These are phyloP conservation scores for Thymelicus sylvestris DNA, from an alignment of 2,888 invertebrate species.

Conservation along the genomic window DNA sequence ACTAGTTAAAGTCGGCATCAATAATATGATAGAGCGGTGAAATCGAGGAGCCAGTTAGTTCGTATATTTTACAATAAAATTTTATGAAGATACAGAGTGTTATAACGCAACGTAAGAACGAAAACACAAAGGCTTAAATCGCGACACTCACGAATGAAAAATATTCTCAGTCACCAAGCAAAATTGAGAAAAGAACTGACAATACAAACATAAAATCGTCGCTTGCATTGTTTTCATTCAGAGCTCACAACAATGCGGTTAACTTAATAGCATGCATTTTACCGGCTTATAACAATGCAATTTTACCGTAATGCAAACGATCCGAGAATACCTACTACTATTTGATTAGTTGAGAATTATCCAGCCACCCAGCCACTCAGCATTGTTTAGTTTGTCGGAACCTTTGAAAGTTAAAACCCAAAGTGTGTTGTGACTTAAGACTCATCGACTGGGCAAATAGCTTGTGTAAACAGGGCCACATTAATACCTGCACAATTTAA, in stretches of 20 bases:
- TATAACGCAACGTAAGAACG: no score
- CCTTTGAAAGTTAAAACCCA: constrained; percentile 84
- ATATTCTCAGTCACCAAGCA: constrained; percentile 3
- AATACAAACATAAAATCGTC: constrained; percentile 34
- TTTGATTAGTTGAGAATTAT: constrained; percentile 77
- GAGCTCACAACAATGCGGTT: constrained; percentile 51
- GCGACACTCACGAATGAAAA: neutral
- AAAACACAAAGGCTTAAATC: neutral
- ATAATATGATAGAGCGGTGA: constrained; percentile 21
- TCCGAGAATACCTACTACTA: constrained; percentile 55
- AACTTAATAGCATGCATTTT: constrained; percentile 43
- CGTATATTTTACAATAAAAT: neutral
- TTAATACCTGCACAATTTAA: constrained; percentile 80
- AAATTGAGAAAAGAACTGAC: constrained; percentile 18
- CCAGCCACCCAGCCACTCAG: constrained; percentile 69
- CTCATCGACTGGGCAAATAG: constrained; percentile 78
- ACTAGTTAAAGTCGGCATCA: constrained; percentile 21
- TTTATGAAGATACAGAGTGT: neutral
- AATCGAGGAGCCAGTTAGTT: constrained; percentile 6
- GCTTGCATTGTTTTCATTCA: constrained; percentile 30
- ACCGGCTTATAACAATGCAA: constrained; percentile 65
- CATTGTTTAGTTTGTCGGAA: constrained; percentile 76
- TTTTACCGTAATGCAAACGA: constrained; percentile 70
- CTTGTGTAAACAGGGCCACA: constrained; percentile 68
- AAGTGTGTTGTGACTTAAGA: constrained; percentile 81